Conservation (phyloP, 2,113 vertebrate species). For the Puma concolor region DNA sequence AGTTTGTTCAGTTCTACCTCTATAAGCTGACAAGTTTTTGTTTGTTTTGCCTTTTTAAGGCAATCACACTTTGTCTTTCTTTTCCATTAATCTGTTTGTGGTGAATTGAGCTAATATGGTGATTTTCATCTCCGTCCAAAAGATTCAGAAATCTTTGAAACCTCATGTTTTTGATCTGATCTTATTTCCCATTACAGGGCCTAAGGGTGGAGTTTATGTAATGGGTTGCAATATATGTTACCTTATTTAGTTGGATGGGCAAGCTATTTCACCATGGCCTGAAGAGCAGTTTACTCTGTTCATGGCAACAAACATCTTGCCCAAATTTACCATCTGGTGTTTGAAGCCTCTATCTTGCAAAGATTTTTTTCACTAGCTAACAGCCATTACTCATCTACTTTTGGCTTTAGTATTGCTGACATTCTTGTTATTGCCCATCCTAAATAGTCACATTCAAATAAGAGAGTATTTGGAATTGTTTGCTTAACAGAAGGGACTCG, state of each 20-base stretch:
- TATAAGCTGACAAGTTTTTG: not conserved
- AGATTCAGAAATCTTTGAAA: not conserved
- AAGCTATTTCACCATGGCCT: not conserved
- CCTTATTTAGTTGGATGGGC: conserved; percentile 24
- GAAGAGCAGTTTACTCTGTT: conserved; percentile 55
- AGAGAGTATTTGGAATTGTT: conserved; percentile 53
- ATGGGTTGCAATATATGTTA: not conserved
- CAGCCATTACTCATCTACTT: conserved; percentile 77
- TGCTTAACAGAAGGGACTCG: conserved; percentile 34
- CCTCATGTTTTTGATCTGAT: not conserved
- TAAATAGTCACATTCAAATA: conserved; percentile 53
- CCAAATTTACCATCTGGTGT: conserved; percentile 84
- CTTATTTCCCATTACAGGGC: not conserved
- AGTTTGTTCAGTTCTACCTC: not conserved
- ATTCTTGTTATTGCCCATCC: conserved; percentile 70
- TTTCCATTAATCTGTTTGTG: not conserved
- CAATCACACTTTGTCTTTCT: not conserved
- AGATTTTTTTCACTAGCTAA: conserved; percentile 31
- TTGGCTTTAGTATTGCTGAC: conserved; percentile 74
- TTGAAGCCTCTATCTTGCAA: conserved; percentile 64
- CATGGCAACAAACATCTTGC: conserved; percentile 80
- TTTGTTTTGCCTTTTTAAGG: not conserved
- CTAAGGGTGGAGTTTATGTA: not conserved
- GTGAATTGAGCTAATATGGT: not conserved
- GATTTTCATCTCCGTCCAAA: not conserved